Conservation (phyloP, 2,797 vertebrate species). For the Peromyscus melanophrys region DNA sequence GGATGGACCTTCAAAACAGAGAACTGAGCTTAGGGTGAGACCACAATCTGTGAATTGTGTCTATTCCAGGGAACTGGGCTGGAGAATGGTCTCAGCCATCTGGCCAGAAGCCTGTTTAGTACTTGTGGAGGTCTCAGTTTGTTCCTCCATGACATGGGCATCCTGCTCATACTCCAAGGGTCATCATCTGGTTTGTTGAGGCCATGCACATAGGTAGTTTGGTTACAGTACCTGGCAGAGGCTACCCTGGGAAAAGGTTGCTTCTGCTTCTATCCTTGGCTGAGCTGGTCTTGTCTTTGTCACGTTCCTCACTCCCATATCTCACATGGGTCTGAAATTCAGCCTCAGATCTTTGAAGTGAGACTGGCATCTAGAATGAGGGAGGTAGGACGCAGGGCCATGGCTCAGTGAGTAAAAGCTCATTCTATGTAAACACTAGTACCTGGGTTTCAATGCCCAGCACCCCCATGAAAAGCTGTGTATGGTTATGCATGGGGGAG, state of each 20-base stretch:
- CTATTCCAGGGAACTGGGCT: background rate
- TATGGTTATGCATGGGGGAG: background rate
- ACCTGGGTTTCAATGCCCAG: background rate
- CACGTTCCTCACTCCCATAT: rapidly evolving
- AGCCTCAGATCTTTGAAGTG: background rate
- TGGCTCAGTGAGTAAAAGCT: too few relatives aligned
- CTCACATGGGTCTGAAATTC: too few relatives aligned
- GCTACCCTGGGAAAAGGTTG: rapidly evolving
- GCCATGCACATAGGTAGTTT: rapidly evolving
- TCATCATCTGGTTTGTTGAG: background rate
- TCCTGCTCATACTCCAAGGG: rapidly evolving
- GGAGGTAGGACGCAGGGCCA: rapidly evolving
- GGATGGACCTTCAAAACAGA: too few relatives aligned
- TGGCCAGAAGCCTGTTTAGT: background rate
- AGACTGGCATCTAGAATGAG: background rate
- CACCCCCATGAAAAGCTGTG: background rate
- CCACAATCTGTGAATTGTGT: rapidly evolving
- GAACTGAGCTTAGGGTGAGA: background rate
- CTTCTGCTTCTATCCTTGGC: background rate
- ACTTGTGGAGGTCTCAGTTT: background rate
- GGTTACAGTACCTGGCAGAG: rapidly evolving
- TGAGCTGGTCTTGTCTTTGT: background rate
- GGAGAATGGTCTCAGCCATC: background rate
- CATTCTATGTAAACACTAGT: background rate
- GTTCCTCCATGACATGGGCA: background rate